Evolutionary conservation across 2,888 invertebrate genomes (phyloP).

Genomic region (Panopea generosa): DNA sequence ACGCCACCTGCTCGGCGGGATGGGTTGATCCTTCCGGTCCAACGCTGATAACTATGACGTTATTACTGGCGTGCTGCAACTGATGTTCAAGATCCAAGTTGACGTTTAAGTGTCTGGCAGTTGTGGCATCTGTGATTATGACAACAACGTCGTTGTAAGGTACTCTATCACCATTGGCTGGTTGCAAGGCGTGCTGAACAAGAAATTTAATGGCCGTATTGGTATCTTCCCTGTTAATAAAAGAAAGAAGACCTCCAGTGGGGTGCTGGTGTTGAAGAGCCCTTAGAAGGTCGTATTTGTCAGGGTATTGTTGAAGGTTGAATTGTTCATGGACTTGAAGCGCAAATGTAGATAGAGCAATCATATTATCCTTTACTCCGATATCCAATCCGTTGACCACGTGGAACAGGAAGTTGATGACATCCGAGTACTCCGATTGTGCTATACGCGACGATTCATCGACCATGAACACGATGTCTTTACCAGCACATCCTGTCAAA

Average conservation of each 20-base stretch:
- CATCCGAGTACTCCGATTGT: neutral
- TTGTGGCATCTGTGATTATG: constrained; percentile 28
- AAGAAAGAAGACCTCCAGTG: neutral
- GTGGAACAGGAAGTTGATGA: constrained; percentile 16
- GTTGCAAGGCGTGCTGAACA: constrained; percentile 19
- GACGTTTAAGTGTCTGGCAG: neutral
- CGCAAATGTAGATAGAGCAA: constrained; percentile 32
- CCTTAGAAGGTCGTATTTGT: constrained; percentile 14
- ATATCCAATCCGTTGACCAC: constrained; percentile 29
- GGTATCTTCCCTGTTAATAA: constrained; percentile 5
- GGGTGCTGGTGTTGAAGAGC: constrained; percentile 14
- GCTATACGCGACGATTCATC: constrained; percentile 19
- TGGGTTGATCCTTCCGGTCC: constrained; percentile 9
- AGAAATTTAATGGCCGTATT: constrained; percentile 33
- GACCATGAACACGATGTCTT: constrained; percentile 51
- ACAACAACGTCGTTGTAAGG: constrained; percentile 39
- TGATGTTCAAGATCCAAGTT: neutral
- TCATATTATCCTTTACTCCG: constrained; percentile 25
- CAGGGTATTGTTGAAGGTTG: constrained; percentile 25
- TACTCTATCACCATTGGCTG: constrained; percentile 35
- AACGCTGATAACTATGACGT: constrained; percentile 37
- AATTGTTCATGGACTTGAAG: constrained; percentile 7
- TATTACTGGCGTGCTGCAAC: constrained; percentile 20
- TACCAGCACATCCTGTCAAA: no score
- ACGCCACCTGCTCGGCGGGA: constrained; percentile 18